A percentile compares a stretch with the other conserved stretches of the same genome.
These are phyloP conservation scores for Pseudocheirus occidentalis DNA, from an alignment of 2,797 vertebrate species.

Conservation along the genomic window DNA sequence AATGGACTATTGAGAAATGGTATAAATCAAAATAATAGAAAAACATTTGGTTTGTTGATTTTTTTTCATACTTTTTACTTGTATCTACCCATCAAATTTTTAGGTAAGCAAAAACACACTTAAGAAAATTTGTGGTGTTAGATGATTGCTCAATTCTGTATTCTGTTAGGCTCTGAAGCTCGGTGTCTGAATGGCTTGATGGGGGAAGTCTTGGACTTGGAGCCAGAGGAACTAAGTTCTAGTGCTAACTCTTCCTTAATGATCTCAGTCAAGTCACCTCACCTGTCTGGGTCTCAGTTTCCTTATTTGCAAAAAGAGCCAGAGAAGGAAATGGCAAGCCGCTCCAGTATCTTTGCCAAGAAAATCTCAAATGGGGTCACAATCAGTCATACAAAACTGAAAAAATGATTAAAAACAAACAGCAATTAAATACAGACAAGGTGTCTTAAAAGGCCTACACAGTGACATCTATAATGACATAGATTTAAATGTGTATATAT, in stretches of 20 bases:
- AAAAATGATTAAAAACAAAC: not conserved
- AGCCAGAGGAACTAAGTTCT: not conserved
- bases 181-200: too few species aligned
- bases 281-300: not conserved
- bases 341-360: not conserved
- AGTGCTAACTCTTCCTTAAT: not conserved
- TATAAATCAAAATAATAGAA: conserved; percentile 5
- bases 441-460: not conserved
- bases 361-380: not conserved
- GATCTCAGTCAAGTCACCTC: not conserved
- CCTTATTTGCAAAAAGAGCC: not conserved
- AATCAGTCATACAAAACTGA: not conserved
- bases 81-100: not conserved
- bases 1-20: conserved; percentile 15
- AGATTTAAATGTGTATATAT: not conserved
- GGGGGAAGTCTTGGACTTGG: not conserved
- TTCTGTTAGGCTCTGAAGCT: not conserved
- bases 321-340: not conserved
- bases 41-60: not conserved
- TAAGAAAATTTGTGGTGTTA: not conserved
- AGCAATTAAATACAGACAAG: not conserved
- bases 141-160: not conserved
- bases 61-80: conserved; percentile 29
- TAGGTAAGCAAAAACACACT: not conserved
- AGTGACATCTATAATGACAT: not conserved